A percentile compares a stretch with the other conserved stretches of the same genome.
phyloP scores from a whole-genome alignment of 2,797 vertebrate species.

The Acanthornis magna region DNA sequence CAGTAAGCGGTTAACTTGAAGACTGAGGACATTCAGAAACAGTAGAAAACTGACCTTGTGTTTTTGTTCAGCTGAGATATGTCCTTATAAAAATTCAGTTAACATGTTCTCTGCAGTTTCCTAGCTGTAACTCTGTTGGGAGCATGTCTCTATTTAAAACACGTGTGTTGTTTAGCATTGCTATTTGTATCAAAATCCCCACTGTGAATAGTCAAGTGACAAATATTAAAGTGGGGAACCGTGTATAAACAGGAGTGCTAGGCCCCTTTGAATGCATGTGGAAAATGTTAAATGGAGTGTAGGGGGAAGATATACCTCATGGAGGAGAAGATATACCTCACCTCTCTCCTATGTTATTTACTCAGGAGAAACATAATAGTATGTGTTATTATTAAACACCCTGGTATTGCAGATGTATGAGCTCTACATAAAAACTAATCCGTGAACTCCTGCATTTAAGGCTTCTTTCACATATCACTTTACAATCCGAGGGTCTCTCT shows the following conservation, averaged over 20 bases:
- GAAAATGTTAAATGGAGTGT: slow-evolving; percentile 15
- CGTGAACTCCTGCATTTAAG: background rate
- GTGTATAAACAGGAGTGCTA: background rate
- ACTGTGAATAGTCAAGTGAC: slow-evolving; percentile 49
- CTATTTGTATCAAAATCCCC: slow-evolving; percentile 51
- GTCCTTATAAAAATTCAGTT: slow-evolving; percentile 58
- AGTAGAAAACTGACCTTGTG: slow-evolving; percentile 44
- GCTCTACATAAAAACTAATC: background rate
- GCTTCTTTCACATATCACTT: background rate
- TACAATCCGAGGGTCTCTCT: background rate
- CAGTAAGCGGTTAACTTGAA: slow-evolving; percentile 27
- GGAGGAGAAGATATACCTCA: background rate
- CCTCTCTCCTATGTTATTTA: background rate
- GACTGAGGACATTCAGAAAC: slow-evolving; percentile 21
- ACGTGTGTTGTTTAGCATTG: slow-evolving; percentile 12
- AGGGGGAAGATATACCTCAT: background rate
- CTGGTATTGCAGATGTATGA: background rate
- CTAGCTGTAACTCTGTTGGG: slow-evolving; percentile 37
- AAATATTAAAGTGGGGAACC: slow-evolving; percentile 45
- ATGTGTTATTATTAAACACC: background rate
- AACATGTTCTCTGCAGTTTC: slow-evolving; percentile 32
- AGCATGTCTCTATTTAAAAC: slow-evolving; percentile 37
- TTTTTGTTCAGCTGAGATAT: slow-evolving; percentile 38
- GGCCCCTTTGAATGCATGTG: background rate
- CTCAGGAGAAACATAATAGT: background rate